Evolutionary conservation across 2,113 vertebrate species (phyloP).

Genomic region (Pseudolaguvia tuberculata): DNA sequence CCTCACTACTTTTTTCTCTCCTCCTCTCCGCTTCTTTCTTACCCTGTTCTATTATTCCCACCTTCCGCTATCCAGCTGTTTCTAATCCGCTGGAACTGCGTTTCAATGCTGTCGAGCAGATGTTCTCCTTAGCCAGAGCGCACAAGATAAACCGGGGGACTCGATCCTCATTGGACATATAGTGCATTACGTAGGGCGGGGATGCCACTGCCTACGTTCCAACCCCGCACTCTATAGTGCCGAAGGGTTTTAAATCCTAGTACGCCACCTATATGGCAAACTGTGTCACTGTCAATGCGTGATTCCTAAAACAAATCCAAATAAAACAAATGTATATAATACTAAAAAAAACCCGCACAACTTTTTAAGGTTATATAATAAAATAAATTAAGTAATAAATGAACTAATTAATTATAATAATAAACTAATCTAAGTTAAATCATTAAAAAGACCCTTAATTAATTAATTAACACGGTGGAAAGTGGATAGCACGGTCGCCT

Average conservation of each 20-base stretch:
- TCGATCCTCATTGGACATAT: conserved; percentile 7
- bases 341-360: too few species aligned
- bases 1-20: not conserved
- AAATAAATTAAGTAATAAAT: too few species aligned
- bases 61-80: not conserved
- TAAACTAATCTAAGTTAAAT: too few species aligned
- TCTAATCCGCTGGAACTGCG: not conserved
- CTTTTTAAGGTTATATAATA: too few species aligned
- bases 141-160: not conserved
- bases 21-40: not conserved
- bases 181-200: not conserved
- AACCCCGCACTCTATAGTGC: not conserved
- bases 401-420: too few species aligned
- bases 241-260: too few species aligned
- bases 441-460: too few species aligned
- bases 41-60: too few species aligned
- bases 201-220: conserved; percentile 6
- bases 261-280: conserved; percentile 2
- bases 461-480: too few species aligned
- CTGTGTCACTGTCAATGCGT: not conserved
- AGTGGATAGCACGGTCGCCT: too few species aligned
- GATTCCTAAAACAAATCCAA: too few species aligned
- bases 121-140: not conserved
- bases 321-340: too few species aligned
- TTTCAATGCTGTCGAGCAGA: not conserved